Conservation (phyloP, 1,140 invertebrate genomes). For the Habropoda laboriosa region DNA sequence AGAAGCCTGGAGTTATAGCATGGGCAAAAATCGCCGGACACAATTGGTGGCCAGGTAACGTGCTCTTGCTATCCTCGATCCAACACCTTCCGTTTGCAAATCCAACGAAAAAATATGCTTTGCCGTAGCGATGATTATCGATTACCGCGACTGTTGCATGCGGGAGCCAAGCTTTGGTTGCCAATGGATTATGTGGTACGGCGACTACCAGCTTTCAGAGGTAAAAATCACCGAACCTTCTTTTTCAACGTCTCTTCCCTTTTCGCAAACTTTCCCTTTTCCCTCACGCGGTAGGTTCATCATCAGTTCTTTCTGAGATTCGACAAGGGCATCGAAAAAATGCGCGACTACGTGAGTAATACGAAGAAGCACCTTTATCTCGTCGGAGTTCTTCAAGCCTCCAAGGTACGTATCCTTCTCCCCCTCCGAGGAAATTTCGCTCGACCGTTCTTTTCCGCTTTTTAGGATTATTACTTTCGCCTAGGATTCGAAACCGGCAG, state of each 20-base stretch:
- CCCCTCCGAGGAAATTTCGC: no score
- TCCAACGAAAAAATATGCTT: no score
- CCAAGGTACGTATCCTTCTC: conserved; percentile 56
- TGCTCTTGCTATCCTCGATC: no score
- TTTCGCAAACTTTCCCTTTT: neutral
- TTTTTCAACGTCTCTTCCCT: neutral
- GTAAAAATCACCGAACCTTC: conserved; percentile 50
- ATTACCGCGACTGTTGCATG: conserved; percentile 74
- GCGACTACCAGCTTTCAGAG: conserved; percentile 75
- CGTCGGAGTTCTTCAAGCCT: conserved; percentile 68
- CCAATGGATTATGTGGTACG: conserved; percentile 80
- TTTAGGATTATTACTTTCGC: conserved; percentile 72
- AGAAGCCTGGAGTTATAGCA: conserved; percentile 72
- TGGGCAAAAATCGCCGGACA: conserved; percentile 77
- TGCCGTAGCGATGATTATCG: conserved; percentile 74
- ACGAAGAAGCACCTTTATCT: conserved; percentile 60
- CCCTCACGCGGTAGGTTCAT: conserved; percentile 49
- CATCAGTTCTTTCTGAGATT: conserved; percentile 65
- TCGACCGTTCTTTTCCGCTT: neutral
- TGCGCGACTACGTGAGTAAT: conserved; percentile 63
- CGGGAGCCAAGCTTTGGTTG: conserved; percentile 74
- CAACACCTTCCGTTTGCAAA: no score
- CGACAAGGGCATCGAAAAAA: conserved; percentile 59
- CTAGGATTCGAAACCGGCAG: conserved; percentile 63
- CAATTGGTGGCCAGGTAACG: conserved; percentile 76